Percentiles rank a stretch among this genome's conserved stretches.
phyloP scores from a whole-genome alignment of 2,797 vertebrate genomes.

The Microhierax caerulescens region DNA sequence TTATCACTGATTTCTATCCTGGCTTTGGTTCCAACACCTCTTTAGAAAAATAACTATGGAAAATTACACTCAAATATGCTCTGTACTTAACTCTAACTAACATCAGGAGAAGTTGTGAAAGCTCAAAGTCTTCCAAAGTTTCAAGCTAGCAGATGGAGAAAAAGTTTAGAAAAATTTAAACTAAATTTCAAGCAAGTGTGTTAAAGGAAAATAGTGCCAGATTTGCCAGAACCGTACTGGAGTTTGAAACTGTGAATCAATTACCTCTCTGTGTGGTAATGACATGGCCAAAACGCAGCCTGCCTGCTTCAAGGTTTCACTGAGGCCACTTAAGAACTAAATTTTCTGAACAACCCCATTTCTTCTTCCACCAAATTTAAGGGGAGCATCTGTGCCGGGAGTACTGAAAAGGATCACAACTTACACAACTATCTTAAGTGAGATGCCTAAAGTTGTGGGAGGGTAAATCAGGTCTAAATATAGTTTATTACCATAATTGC shows the following conservation, averaged over 20 bases:
- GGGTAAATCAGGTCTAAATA: slow-evolving; percentile 8
- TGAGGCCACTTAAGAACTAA: neutral
- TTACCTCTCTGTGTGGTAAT: neutral
- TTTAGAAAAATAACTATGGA: neutral
- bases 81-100: neutral
- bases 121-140: neutral
- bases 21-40: neutral
- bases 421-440: neutral
- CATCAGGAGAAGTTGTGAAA: neutral
- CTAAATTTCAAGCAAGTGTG: neutral
- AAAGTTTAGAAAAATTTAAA: neutral
- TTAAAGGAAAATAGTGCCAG: neutral
- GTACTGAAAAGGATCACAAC: neutral
- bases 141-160: neutral
- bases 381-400: neutral
- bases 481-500: slow-evolving; percentile 18
- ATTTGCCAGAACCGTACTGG: neutral
- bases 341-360: neutral
- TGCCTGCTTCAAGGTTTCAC: neutral
- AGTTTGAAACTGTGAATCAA: neutral
- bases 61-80: neutral
- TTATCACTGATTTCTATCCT: neutral
- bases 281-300: neutral
- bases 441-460: neutral
- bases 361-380: neutral